phyloP scores from a whole-genome alignment of 2,797 vertebrate genomes.

The Semotilus atromaculatus region DNA sequence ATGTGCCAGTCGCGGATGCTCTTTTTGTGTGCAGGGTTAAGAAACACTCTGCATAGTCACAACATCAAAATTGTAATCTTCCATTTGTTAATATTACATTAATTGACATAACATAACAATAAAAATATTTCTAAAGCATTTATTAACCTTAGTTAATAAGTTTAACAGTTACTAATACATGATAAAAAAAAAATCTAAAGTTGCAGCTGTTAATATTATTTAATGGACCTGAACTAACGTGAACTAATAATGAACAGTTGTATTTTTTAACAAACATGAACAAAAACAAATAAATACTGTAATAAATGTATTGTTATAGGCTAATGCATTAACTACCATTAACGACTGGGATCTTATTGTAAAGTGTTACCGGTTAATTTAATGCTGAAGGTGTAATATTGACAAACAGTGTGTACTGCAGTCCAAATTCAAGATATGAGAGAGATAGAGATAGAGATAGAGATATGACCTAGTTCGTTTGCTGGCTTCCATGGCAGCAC shows the following conservation, averaged over 20 bases:
- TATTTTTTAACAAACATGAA: no score
- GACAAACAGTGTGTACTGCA: no score
- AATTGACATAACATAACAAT: not conserved
- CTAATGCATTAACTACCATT: not conserved
- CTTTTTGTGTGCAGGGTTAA: not conserved
- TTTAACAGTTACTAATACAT: not conserved
- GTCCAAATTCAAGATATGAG: no score
- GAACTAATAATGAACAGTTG: no score
- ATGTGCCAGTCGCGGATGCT: conserved; percentile 8
- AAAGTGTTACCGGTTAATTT: not conserved
- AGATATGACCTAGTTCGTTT: no score
- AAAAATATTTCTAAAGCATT: not conserved
- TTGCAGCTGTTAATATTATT: no score
- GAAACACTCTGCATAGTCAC: not conserved
- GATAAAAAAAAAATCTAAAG: no score
- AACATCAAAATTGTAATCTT: not conserved
- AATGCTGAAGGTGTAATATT: not conserved
- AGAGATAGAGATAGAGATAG: no score
- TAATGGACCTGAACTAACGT: no score
- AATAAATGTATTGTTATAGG: not conserved
- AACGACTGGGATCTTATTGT: not conserved
- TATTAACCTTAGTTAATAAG: not conserved
- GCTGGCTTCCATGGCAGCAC: not conserved
- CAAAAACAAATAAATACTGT: not conserved
- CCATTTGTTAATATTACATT: not conserved